Conservation (phyloP, 2,113 vertebrate species). For the Bos indicus region DNA sequence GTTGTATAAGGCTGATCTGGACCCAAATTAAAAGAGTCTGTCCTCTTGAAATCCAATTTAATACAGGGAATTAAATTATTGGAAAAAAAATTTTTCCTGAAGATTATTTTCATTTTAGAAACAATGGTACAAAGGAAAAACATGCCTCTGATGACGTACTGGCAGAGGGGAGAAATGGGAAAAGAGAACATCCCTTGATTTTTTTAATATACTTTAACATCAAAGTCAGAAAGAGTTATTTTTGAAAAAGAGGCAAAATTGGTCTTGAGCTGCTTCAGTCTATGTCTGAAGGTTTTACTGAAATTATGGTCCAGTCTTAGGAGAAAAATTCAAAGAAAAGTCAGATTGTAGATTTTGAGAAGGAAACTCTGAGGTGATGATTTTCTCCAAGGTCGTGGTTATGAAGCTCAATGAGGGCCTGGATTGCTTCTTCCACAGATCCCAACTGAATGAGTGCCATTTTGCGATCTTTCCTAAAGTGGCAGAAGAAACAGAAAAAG, state of each 20-base stretch:
- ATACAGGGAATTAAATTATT: slow-evolving; percentile 56
- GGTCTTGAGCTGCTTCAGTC: slow-evolving; percentile 74
- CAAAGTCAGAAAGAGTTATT: slow-evolving; percentile 59
- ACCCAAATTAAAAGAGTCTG: slow-evolving; percentile 62
- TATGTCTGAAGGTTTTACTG: slow-evolving; percentile 77
- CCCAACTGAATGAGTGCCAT: slow-evolving; percentile 89
- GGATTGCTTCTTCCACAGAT: slow-evolving; percentile 89
- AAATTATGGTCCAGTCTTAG: slow-evolving; percentile 67
- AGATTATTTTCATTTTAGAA: slow-evolving; percentile 62
- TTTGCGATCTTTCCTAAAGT: slow-evolving; percentile 85
- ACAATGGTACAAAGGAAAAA: slow-evolving; percentile 51
- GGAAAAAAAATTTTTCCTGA: slow-evolving; percentile 61
- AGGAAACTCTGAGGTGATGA: slow-evolving; percentile 87
- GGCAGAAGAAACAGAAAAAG: neutral
- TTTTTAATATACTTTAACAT: slow-evolving; percentile 62
- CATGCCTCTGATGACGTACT: slow-evolving; percentile 45
- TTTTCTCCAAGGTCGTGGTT: slow-evolving; percentile 88
- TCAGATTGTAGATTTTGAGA: slow-evolving; percentile 87
- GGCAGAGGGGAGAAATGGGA: neutral
- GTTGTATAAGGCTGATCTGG: slow-evolving; percentile 69
- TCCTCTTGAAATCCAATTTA: slow-evolving; percentile 60
- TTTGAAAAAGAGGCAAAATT: slow-evolving; percentile 76
- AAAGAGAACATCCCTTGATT: slow-evolving; percentile 54
- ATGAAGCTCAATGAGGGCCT: slow-evolving; percentile 88
- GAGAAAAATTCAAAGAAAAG: slow-evolving; percentile 64